Percentiles rank a stretch among this genome's conserved stretches.
phyloP scores from a whole-genome alignment of 2,797 vertebrate species.

The Craterocephalus amniculus region DNA sequence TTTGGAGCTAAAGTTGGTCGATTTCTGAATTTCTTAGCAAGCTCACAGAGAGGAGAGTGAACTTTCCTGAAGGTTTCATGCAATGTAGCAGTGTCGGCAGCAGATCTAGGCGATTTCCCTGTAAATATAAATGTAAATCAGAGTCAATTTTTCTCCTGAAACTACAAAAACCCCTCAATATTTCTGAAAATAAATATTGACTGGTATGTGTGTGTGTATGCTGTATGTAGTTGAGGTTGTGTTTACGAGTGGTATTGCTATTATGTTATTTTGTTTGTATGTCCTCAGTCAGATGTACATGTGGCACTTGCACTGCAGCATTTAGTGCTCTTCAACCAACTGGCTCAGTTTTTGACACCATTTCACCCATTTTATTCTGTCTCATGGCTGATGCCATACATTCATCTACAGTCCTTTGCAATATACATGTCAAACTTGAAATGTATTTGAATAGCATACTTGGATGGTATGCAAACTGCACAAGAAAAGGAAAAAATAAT shows the following conservation, averaged over 20 bases:
- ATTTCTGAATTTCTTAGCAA: conserved; percentile 24
- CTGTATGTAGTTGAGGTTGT: conserved; percentile 44
- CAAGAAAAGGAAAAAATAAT: conserved; percentile 35
- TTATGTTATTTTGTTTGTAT: conserved; percentile 28
- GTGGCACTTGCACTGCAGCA: conserved; percentile 15
- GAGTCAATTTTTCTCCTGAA: conserved; percentile 47
- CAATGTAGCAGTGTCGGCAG: conserved; percentile 24
- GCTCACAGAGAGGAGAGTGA: conserved; percentile 14
- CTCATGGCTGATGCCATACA: conserved; percentile 35
- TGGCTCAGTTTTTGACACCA: conserved; percentile 26
- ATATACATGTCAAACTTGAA: conserved; percentile 33
- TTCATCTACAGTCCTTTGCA: conserved; percentile 33
- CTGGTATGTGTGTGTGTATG: conserved; percentile 44
- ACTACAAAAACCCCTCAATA: conserved; percentile 43
- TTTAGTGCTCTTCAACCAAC: conserved; percentile 42
- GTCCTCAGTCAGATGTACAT: conserved; percentile 20
- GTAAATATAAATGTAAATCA: conserved; percentile 53
- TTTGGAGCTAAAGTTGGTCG: conserved; percentile 40
- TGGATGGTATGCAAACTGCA: conserved; percentile 52
- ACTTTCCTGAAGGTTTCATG: conserved; percentile 32
- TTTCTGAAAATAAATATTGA: conserved; percentile 55
- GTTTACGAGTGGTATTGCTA: conserved; percentile 29
- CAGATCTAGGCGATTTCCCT: conserved; percentile 39
- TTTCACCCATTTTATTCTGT: conserved; percentile 23
- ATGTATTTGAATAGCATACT: conserved; percentile 34